A percentile compares a stretch with the other conserved stretches of the same genome.
Evolutionary conservation across 2,113 vertebrate genomes (phyloP).

Genomic region (Prochilodus magdalenae): DNA sequence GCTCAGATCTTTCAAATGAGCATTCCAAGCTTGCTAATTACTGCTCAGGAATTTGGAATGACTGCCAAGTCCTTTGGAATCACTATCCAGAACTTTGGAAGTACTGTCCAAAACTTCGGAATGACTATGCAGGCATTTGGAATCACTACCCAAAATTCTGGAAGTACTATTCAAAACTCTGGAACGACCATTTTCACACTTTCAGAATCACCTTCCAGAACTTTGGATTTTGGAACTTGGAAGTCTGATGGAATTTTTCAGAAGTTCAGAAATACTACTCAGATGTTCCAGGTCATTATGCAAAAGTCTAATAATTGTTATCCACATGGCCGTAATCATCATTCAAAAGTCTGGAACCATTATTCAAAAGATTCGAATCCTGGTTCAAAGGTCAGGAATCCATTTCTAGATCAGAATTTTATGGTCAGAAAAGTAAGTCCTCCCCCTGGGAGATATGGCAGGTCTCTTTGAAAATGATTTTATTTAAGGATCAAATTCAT

Average conservation of each 20-base stretch:
- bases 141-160: too few species aligned
- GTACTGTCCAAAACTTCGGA: too few species aligned
- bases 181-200: too few species aligned
- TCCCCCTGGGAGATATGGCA: constrained; percentile 5
- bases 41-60: background rate
- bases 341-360: background rate
- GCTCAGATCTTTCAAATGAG: background rate
- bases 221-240: background rate
- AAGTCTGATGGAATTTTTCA: too few species aligned
- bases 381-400: background rate
- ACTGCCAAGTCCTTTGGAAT: background rate
- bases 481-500: background rate
- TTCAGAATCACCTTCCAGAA: background rate
- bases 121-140: too few species aligned
- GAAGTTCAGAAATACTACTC: background rate
- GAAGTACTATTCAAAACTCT: background rate
- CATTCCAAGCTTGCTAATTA: background rate
- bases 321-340: too few species aligned
- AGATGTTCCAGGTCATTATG: background rate
- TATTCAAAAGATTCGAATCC: background rate
- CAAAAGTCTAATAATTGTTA: background rate
- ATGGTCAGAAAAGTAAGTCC: too few species aligned
- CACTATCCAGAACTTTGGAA: background rate
- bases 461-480: background rate
- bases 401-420: too few species aligned